These are phyloP conservation scores for Trypoxylus dichotomus DNA, from an alignment of 1,140 invertebrate species.

Conservation along the genomic window DNA sequence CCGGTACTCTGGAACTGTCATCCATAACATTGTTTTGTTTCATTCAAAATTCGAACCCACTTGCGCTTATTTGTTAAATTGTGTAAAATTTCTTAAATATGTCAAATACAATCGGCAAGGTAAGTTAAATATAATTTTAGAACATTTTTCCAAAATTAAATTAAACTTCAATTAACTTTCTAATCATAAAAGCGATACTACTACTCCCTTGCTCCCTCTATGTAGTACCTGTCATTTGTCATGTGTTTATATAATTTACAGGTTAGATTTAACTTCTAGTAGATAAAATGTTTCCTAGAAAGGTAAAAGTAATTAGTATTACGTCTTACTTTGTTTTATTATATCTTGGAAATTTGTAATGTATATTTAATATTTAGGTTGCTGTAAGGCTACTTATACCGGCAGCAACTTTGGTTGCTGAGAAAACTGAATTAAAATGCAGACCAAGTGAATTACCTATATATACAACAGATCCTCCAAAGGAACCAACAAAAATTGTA, in stretches of 20 bases:
- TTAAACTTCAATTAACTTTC: too few relatives aligned
- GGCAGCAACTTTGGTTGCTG: slow-evolving; percentile 43
- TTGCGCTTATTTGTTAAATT: neutral
- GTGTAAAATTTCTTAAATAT: neutral
- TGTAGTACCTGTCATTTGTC: neutral
- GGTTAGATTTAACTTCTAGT: slow-evolving; percentile 9
- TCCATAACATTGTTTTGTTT: slow-evolving; percentile 5
- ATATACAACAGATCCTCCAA: slow-evolving; percentile 52
- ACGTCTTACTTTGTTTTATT: neutral
- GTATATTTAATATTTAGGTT: slow-evolving; percentile 37
- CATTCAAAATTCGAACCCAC: neutral
- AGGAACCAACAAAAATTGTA: slow-evolving; percentile 23
- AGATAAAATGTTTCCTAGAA: slow-evolving; percentile 22
- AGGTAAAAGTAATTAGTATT: slow-evolving; percentile 4
- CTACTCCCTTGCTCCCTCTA: too few relatives aligned
- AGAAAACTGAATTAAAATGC: slow-evolving; percentile 47
- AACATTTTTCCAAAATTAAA: too few relatives aligned
- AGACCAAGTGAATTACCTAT: slow-evolving; percentile 60
- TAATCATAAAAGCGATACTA: too few relatives aligned
- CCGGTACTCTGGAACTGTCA: neutral
- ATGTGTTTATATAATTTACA: slow-evolving; percentile 29
- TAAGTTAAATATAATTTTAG: neutral
- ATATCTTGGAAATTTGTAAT: neutral
- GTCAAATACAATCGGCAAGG: neutral
- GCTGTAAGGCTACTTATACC: slow-evolving; percentile 45